Evolutionary conservation across 2,888 invertebrate species (phyloP), one percentile per base, ranked within the genome.

Genomic region (Emesis furor): DNA sequence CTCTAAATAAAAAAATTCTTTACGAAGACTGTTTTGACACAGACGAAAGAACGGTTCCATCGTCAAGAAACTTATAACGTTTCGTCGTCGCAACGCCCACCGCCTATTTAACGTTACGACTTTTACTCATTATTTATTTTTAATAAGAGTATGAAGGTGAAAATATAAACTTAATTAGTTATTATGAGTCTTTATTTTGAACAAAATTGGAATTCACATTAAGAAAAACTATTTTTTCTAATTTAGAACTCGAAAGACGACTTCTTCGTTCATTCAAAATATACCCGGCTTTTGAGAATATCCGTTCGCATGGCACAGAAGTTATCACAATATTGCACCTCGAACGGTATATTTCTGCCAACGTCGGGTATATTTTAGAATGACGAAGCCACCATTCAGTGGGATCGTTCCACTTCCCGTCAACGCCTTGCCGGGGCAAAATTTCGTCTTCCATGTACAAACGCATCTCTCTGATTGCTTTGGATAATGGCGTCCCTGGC

Each of bases 211-310:
- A 12, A 46, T 82, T 78, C 3, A 67, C 78, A 75, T 87, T 82
- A 30, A 85, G 62, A 59, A 84, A 87, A 46, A 78, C 78, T 4
- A 85, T n/a, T 82, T 87, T 71, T 71, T 83, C 79, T 2, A 86
- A 79, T 78, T 88, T 85, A 46, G 51, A 69, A 3, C 81, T 78
- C 0, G 73, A 74, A 0, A 87, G 78, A 10, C 85, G 37, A 2
- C 76, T 83, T 17, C 88, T 51, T 55, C 85, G 46, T 39, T 84
- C 73, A 7, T 62, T 85, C 8, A 88, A 71, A 42, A 84, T 83
- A 17, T 76, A 39, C 7, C 88, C 85, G 0, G 86, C 39, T 76
- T 86, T 86, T 0, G 79, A 79, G 51, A 86, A 86, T 73, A 88
- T 84, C 4, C 84, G 73, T 72, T 86, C 85, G 37, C 88, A 88